phyloP scores from a whole-genome alignment of 2,888 invertebrate genomes.

The Timandra comae region DNA sequence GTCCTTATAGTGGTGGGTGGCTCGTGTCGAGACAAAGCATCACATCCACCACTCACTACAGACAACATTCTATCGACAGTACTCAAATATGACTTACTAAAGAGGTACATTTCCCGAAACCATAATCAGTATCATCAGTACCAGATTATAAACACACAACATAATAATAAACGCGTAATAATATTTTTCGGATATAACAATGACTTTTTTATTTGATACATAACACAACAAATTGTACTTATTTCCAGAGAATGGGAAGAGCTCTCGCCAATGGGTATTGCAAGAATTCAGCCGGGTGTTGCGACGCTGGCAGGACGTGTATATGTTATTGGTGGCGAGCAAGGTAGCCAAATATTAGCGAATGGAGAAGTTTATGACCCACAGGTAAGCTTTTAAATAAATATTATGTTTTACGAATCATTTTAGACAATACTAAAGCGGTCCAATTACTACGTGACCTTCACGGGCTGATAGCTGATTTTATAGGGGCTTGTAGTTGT shows the following conservation, averaged over 20 bases:
- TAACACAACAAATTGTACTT: no score
- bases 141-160: background rate
- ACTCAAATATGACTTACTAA: slow-evolving; percentile 88
- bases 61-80: slow-evolving; percentile 91
- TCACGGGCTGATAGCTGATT: background rate
- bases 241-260: slow-evolving; percentile 85
- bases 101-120: no score
- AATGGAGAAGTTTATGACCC: slow-evolving; percentile 92
- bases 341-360: slow-evolving; percentile 91
- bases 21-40: slow-evolving; percentile 85
- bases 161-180: background rate
- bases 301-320: slow-evolving; percentile 89
- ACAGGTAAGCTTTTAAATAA: slow-evolving; percentile 56
- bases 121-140: no score
- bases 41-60: slow-evolving; percentile 85
- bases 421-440: no score
- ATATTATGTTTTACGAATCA: no score
- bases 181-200: background rate
- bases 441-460: no score
- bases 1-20: slow-evolving; percentile 93
- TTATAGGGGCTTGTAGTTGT: background rate
- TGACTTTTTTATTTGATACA: no score
- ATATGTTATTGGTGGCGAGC: slow-evolving; percentile 94
- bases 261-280: slow-evolving; percentile 87
- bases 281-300: slow-evolving; percentile 91